Conservation (phyloP, 2,797 vertebrate genomes). For the Alectoris magna region DNA sequence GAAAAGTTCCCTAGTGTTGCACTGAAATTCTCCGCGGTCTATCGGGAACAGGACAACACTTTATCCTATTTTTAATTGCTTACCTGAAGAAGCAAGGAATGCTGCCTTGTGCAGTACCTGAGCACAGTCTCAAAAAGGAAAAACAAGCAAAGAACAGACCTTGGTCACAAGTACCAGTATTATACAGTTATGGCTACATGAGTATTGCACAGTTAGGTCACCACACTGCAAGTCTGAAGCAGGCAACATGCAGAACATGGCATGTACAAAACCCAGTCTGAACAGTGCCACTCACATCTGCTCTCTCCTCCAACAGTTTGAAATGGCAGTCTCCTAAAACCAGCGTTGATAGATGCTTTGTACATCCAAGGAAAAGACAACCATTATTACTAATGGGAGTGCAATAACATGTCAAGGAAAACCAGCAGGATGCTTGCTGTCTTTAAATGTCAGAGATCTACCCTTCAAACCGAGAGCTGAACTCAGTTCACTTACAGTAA, state of each 20-base stretch:
- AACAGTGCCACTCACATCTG: background rate
- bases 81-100: background rate
- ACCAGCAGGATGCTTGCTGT: background rate
- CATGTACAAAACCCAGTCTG: background rate
- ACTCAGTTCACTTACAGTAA: slow-evolving; percentile 67
- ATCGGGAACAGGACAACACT: background rate
- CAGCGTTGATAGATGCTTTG: background rate
- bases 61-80: background rate
- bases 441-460: background rate
- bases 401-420: background rate
- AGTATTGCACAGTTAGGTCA: background rate
- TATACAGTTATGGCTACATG: background rate
- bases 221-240: fast-evolving
- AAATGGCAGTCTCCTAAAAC: background rate
- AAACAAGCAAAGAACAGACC: background rate
- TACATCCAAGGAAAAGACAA: background rate
- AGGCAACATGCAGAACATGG: background rate
- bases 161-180: background rate
- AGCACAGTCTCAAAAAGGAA: background rate
- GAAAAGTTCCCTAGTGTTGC: background rate
- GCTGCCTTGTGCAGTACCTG: background rate
- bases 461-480: slow-evolving; percentile 75
- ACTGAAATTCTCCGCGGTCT: background rate
- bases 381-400: background rate
- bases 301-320: background rate